A percentile compares a stretch with the other conserved stretches of the same genome.
phyloP scores from a whole-genome alignment of 2,113 vertebrate species.

The Pterocles orientalis region DNA sequence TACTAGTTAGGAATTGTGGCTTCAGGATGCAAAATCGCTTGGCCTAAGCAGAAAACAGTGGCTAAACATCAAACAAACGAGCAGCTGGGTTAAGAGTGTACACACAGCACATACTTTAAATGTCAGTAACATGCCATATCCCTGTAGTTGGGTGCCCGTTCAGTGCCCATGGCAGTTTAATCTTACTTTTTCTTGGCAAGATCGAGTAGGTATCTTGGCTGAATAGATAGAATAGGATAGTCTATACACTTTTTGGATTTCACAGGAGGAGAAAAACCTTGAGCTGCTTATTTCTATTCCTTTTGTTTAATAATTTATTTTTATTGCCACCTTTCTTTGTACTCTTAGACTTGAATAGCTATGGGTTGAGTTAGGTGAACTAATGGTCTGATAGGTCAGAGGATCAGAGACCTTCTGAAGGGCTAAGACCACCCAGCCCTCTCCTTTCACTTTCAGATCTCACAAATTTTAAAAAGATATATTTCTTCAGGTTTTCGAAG shows the following conservation, averaged over 20 bases:
- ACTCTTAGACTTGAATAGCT: not conserved
- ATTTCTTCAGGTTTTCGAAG: conserved; percentile 14
- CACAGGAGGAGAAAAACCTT: not conserved
- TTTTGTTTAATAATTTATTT: conserved; percentile 54
- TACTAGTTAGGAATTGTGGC: not conserved
- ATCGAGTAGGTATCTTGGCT: not conserved
- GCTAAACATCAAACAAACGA: not conserved
- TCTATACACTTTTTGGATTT: not conserved
- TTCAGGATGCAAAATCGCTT: not conserved
- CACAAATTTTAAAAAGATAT: not conserved
- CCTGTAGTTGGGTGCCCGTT: not conserved
- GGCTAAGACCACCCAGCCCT: conserved; percentile 52
- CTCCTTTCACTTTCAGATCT: conserved; percentile 33
- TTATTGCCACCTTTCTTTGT: conserved; percentile 51
- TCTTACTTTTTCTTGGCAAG: not conserved
- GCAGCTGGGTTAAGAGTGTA: not conserved
- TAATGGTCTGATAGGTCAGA: conserved; percentile 51
- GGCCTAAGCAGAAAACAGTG: not conserved
- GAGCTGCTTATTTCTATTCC: not conserved
- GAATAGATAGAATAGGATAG: not conserved
- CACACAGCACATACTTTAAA: not conserved
- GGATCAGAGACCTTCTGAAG: conserved; percentile 46
- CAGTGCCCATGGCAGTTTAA: not conserved
- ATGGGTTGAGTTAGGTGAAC: conserved; percentile 24
- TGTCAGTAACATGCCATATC: not conserved